phyloP scores from a whole-genome alignment of 2,797 vertebrate genomes.

The Arrhamphus sclerolepis region DNA sequence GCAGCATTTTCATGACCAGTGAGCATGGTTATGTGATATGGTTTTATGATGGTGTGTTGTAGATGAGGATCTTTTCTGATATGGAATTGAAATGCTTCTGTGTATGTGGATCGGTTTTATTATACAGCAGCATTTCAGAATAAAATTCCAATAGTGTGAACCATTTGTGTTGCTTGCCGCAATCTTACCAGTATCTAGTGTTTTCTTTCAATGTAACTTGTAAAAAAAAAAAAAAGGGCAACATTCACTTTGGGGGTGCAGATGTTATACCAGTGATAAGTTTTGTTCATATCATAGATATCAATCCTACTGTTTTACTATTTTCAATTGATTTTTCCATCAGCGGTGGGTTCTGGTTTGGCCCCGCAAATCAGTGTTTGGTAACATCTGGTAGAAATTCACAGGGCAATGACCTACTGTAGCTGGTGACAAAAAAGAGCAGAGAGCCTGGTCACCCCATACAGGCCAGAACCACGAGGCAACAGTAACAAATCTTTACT shows the following conservation, averaged over 20 bases:
- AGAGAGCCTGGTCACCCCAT: constrained; percentile 31
- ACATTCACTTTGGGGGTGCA: background rate
- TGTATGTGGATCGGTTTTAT: too few species aligned
- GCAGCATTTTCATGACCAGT: too few species aligned
- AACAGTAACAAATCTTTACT: constrained; percentile 63
- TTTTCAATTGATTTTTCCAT: constrained; percentile 64
- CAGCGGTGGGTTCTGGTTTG: constrained; percentile 55
- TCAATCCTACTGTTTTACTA: constrained; percentile 17
- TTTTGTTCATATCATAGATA: constrained; percentile 28
- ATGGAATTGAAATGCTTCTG: too few species aligned
- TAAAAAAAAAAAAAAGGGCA: too few species aligned
- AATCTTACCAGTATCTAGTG: too few species aligned
- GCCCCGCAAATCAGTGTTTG: constrained; percentile 48
- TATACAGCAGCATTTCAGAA: too few species aligned
- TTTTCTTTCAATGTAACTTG: too few species aligned
- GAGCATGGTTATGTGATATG: too few species aligned
- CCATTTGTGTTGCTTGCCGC: too few species aligned
- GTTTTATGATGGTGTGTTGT: too few species aligned
- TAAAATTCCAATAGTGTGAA: too few species aligned
- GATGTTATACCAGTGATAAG: background rate
- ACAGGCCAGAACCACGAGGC: constrained; percentile 26
- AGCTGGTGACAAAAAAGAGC: constrained; percentile 58
- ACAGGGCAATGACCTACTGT: constrained; percentile 36
- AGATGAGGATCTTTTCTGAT: too few species aligned
- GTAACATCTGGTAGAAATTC: constrained; percentile 59